These are phyloP conservation scores for Poecilia velifera DNA, from an alignment of 2,797 vertebrate species.

Conservation along the genomic window DNA sequence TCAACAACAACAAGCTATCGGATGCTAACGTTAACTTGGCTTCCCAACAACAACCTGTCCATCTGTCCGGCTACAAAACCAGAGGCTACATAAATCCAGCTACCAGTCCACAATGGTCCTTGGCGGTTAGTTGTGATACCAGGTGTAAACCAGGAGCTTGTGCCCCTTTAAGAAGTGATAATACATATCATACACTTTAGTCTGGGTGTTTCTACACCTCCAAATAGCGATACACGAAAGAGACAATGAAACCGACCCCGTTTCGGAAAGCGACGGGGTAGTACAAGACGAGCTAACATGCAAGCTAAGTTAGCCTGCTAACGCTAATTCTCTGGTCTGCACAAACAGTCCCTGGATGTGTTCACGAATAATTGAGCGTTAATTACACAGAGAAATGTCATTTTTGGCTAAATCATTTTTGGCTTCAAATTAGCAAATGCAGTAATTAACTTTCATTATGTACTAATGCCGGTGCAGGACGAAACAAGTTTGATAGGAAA, in stretches of 20 bases:
- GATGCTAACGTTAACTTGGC: conserved; percentile 75
- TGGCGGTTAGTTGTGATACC: not conserved
- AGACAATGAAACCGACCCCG: conserved; percentile 73
- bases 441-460: not conserved
- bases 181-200: not conserved
- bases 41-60: conserved; percentile 79
- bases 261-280: conserved; percentile 52
- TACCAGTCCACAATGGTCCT: conserved; percentile 40
- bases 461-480: not conserved
- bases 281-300: conserved; percentile 61
- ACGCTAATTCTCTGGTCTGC: conserved; percentile 69
- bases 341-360: conserved; percentile 65
- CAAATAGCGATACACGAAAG: conserved; percentile 75
- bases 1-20: conserved; percentile 75
- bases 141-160: not conserved
- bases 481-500: conserved; percentile 50
- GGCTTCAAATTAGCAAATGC: not conserved
- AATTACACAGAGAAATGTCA: conserved; percentile 32
- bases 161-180: not conserved
- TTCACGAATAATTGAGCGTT: conserved; percentile 58
- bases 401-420: not conserved
- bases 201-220: conserved; percentile 20
- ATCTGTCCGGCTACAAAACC: conserved; percentile 69
- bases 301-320: conserved; percentile 75
- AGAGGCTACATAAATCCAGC: conserved; percentile 65